Evolutionary conservation across 2,113 vertebrate genomes (phyloP).

Genomic region (Gracilinanus agilis): DNA sequence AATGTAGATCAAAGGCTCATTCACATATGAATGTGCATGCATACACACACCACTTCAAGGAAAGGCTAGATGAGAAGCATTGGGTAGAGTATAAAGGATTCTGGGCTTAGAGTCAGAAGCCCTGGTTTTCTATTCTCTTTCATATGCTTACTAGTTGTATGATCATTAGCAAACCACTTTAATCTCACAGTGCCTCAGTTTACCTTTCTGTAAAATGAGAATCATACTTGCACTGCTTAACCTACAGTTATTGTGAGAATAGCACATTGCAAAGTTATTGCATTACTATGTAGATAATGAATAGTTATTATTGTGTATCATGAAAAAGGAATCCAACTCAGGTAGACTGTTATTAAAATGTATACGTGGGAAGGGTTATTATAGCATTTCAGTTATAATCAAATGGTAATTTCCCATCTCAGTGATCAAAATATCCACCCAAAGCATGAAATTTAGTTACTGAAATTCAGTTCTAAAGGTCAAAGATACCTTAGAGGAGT

Average conservation of each 20-base stretch:
- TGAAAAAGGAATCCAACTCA: neutral
- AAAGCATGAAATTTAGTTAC: slow-evolving; percentile 1
- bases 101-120: neutral
- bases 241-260: neutral
- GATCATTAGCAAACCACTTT: neutral
- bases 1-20: neutral
- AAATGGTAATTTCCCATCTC: slow-evolving; percentile 2
- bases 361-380: neutral
- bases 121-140: neutral
- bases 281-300: neutral
- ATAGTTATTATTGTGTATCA: neutral
- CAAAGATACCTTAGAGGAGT: neutral
- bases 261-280: neutral
- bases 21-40: neutral
- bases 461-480: neutral
- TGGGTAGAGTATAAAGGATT: neutral
- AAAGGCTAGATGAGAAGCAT: neutral
- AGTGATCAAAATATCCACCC: neutral
- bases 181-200: neutral
- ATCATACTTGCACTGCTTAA: neutral
- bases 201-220: neutral
- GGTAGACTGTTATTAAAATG: neutral
- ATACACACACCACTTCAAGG: neutral
- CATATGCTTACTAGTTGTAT: neutral
- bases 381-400: neutral